These are phyloP conservation scores for Micropoecilia bifurca DNA, from an alignment of 2,797 vertebrate genomes.

Conservation along the genomic window DNA sequence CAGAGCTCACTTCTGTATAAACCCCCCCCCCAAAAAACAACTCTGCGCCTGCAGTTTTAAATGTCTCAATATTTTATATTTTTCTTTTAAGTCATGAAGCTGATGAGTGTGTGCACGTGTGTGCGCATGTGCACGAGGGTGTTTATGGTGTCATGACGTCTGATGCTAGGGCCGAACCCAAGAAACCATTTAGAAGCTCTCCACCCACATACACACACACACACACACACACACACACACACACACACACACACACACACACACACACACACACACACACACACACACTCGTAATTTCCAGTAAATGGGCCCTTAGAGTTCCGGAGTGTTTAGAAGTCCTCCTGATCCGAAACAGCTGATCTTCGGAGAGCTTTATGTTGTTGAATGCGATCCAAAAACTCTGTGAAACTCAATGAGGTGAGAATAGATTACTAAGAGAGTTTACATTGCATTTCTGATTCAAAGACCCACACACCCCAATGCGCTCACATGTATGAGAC, in stretches of 20 bases:
- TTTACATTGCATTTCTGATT: constrained; percentile 18
- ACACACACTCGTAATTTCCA: constrained; percentile 36
- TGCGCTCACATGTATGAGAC: not conserved
- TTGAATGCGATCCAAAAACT: constrained; percentile 23
- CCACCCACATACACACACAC: constrained; percentile 31
- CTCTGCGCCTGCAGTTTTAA: constrained; percentile 2
- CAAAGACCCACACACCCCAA: not conserved
- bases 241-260: constrained; percentile 28
- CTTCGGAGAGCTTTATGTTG: constrained; percentile 46
- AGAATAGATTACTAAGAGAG: constrained; percentile 35
- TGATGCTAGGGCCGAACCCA: constrained; percentile 62
- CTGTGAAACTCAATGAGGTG: constrained; percentile 33
- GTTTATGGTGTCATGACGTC: constrained; percentile 67
- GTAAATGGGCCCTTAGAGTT: constrained; percentile 49
- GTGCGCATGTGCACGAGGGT: constrained; percentile 28
- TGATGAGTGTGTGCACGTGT: constrained; percentile 18
- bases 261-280: constrained; percentile 29
- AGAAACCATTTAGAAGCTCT: constrained; percentile 34
- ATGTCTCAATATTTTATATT: constrained; percentile 29
- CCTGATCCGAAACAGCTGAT: constrained; percentile 52
- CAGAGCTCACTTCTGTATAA: constrained; percentile 5
- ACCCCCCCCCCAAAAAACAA: not conserved
- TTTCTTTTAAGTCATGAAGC: constrained; percentile 30
- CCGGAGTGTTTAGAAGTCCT: constrained; percentile 28
- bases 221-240: constrained; percentile 22